Percentiles rank a stretch among this genome's conserved stretches.
These are phyloP conservation scores for Tortricodes alternella DNA, from an alignment of 2,888 invertebrate genomes.

Conservation along the genomic window DNA sequence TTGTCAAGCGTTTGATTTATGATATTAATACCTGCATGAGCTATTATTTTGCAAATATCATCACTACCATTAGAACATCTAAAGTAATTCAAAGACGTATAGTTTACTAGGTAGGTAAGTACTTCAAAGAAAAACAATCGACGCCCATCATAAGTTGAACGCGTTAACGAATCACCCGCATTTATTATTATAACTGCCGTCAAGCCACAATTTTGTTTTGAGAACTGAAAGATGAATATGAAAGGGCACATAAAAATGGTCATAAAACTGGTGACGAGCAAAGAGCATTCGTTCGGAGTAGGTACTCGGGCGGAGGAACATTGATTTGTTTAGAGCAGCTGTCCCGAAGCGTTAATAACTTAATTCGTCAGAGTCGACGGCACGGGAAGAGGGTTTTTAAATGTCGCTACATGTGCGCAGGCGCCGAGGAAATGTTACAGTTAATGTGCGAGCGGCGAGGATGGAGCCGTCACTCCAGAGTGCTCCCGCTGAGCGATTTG, in stretches of 20 bases:
- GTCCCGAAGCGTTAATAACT: conserved; percentile 78
- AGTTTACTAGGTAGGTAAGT: conserved; percentile 43
- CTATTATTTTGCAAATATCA: conserved; percentile 39
- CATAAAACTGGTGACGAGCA: conserved; percentile 69
- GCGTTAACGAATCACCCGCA: conserved; percentile 65
- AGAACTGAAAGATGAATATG: conserved; percentile 73
- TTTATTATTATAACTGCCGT: conserved; percentile 76
- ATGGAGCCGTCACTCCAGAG: conserved; percentile 55
- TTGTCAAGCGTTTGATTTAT: conserved; percentile 59
- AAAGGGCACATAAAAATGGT: conserved; percentile 74
- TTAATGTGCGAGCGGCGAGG: conserved; percentile 59
- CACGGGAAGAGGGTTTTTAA: conserved; percentile 74
- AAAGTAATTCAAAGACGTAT: conserved; percentile 57
- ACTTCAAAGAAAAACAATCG: conserved; percentile 72
- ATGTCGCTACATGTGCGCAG: conserved; percentile 62
- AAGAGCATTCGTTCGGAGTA: conserved; percentile 61
- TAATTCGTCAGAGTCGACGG: conserved; percentile 79
- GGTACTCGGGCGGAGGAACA: conserved; percentile 65
- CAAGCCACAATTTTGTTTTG: conserved; percentile 50
- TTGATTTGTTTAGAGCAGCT: conserved; percentile 81
- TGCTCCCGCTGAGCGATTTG: conserved; percentile 66
- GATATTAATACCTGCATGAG: conserved; percentile 49
- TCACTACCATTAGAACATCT: conserved; percentile 61
- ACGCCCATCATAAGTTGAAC: conserved; percentile 58
- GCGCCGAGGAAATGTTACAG: conserved; percentile 63